A percentile compares a stretch with the other conserved stretches of the same genome.
phyloP scores from a whole-genome alignment of 2,888 invertebrate genomes.

The Mythimna lalbum region DNA sequence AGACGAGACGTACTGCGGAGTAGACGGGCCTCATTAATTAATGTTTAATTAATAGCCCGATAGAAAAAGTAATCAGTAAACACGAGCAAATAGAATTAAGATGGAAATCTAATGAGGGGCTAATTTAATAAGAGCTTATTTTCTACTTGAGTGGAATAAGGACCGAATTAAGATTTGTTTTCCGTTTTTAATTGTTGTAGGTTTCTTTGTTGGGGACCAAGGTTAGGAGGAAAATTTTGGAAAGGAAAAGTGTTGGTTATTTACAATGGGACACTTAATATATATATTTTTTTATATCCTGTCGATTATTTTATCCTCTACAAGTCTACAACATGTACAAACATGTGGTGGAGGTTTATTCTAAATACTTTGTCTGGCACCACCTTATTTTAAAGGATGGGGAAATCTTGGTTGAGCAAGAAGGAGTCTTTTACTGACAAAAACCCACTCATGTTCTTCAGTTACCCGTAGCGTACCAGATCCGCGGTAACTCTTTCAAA shows the following conservation, averaged over 20 bases:
- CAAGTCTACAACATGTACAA: background rate
- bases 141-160: slow-evolving; percentile 21
- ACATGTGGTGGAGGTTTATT: background rate
- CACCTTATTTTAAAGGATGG: too few relatives aligned
- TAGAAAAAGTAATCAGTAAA: slow-evolving; percentile 59
- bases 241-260: background rate
- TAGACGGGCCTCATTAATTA: slow-evolving; percentile 57
- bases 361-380: background rate
- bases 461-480: too few relatives aligned
- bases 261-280: background rate
- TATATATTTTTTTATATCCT: background rate
- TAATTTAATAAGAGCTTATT: slow-evolving; percentile 50
- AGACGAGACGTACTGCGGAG: slow-evolving; percentile 43
- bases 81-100: slow-evolving; percentile 54
- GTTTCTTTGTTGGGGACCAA: slow-evolving; percentile 5
- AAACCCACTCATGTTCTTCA: too few relatives aligned
- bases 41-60: slow-evolving; percentile 56
- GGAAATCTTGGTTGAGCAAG: too few relatives aligned
- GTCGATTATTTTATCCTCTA: background rate
- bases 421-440: too few relatives aligned
- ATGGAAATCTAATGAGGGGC: slow-evolving; percentile 47
- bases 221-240: background rate
- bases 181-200: slow-evolving; percentile 25
- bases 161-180: slow-evolving; percentile 28
- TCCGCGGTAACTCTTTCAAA: too few relatives aligned